Conservation (phyloP, 2,888 invertebrate species). For the Zaprionus lineosus region DNA sequence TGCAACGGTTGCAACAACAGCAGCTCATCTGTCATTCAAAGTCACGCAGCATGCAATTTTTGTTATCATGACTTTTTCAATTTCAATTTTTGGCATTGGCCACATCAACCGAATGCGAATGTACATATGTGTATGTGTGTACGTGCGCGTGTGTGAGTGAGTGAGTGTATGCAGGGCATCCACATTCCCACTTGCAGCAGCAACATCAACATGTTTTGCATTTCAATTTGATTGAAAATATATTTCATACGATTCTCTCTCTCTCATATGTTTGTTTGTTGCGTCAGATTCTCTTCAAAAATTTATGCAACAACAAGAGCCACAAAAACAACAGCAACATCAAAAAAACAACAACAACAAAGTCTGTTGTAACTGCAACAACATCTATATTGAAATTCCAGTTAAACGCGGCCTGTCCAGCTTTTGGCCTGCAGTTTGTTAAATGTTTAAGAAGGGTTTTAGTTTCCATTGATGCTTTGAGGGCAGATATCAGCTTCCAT, state of each 20-base stretch:
- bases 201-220: slow-evolving; percentile 62
- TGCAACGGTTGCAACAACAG: slow-evolving; percentile 18
- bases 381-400: slow-evolving; percentile 56
- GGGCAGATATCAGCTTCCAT: slow-evolving; percentile 1
- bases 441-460: slow-evolving; percentile 73
- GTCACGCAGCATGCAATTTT: slow-evolving; percentile 65
- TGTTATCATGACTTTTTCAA: slow-evolving; percentile 72
- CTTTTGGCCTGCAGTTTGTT: slow-evolving; percentile 73
- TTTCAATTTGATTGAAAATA: slow-evolving; percentile 75
- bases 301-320: slow-evolving; percentile 46
- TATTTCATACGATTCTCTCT: slow-evolving; percentile 59
- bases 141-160: too few relatives aligned
- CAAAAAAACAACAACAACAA: slow-evolving; percentile 9
- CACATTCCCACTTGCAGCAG: slow-evolving; percentile 8
- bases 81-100: slow-evolving; percentile 60
- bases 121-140: too few relatives aligned
- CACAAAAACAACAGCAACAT: slow-evolving; percentile 16
- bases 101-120: slow-evolving; percentile 26
- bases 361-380: slow-evolving; percentile 14
- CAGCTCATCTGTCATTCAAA: slow-evolving; percentile 77
- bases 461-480: slow-evolving; percentile 28
- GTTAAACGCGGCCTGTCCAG: slow-evolving; percentile 66
- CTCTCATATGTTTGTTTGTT: too few relatives aligned
- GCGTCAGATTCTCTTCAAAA: slow-evolving; percentile 60
- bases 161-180: too few relatives aligned